Evolutionary conservation across 2,888 invertebrate genomes (phyloP).

Genomic region (Lasioglossum calceatum): DNA sequence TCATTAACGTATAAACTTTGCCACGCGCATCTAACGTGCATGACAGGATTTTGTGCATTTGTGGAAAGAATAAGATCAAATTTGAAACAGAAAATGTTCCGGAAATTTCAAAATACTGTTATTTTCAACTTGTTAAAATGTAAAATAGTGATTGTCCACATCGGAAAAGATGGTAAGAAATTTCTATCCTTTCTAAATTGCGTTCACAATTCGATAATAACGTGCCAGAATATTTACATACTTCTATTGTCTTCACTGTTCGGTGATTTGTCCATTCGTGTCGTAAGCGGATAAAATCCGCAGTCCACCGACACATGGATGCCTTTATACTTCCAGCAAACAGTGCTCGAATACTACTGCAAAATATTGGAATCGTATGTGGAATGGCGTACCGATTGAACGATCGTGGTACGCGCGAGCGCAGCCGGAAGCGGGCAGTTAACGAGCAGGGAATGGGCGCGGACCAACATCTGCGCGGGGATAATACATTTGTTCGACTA

Average conservation of each 20-base stretch:
- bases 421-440: constrained; percentile 25
- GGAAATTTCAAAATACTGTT: too few species aligned
- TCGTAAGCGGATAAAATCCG: neutral
- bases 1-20: too few species aligned
- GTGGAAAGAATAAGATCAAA: too few species aligned
- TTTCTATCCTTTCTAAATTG: neutral
- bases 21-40: too few species aligned
- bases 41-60: too few species aligned
- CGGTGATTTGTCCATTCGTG: too few species aligned
- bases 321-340: neutral
- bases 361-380: neutral
- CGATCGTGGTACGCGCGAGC: constrained; percentile 75
- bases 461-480: constrained; percentile 67
- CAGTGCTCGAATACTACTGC: neutral
- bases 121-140: too few species aligned
- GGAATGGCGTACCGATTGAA: constrained; percentile 37
- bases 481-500: constrained; percentile 80
- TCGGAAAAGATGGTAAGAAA: too few species aligned
- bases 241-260: neutral
- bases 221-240: neutral
- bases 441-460: constrained; percentile 23
- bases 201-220: neutral
- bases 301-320: neutral
- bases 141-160: too few species aligned
- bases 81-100: too few species aligned